Evolutionary conservation across 2,113 vertebrate species (phyloP).

Genomic region (Pipa parva): DNA sequence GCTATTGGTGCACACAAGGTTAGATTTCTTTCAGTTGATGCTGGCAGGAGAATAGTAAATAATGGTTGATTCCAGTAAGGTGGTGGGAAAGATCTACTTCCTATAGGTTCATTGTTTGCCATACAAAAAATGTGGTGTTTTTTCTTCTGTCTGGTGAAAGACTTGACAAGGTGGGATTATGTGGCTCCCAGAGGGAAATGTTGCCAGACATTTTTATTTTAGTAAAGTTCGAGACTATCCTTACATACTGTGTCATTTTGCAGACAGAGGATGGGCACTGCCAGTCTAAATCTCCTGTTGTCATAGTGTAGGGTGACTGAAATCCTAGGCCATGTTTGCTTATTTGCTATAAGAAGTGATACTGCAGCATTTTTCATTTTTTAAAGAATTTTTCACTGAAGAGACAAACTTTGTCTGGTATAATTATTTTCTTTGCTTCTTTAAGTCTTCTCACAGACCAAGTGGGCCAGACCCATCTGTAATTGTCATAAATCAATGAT

Average conservation of each 20-base stretch:
- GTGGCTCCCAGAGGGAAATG: slow-evolving; percentile 14
- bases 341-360: neutral
- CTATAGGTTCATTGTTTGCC: slow-evolving; percentile 36
- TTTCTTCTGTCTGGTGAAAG: slow-evolving; percentile 35
- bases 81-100: slow-evolving; percentile 22
- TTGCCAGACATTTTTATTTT: slow-evolving; percentile 9
- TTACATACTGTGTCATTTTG: slow-evolving; percentile 1
- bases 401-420: too few species aligned
- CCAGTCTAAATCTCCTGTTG: neutral
- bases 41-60: slow-evolving; percentile 35
- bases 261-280: neutral
- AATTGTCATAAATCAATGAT: too few species aligned
- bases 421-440: too few species aligned
- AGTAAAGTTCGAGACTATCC: slow-evolving; percentile 6
- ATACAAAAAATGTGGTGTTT: slow-evolving; percentile 37
- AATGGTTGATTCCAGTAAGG: slow-evolving; percentile 34
- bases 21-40: slow-evolving; percentile 19
- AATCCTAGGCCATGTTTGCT: neutral
- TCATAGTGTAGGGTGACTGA: neutral
- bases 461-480: too few species aligned
- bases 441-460: neutral
- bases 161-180: slow-evolving; percentile 24
- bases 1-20: slow-evolving; percentile 18
- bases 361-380: neutral
- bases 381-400: too few species aligned